A percentile compares a stretch with the other conserved stretches of the same genome.
Evolutionary conservation across 2,888 invertebrate genomes (phyloP).

Genomic region (Drosophila leonis): DNA sequence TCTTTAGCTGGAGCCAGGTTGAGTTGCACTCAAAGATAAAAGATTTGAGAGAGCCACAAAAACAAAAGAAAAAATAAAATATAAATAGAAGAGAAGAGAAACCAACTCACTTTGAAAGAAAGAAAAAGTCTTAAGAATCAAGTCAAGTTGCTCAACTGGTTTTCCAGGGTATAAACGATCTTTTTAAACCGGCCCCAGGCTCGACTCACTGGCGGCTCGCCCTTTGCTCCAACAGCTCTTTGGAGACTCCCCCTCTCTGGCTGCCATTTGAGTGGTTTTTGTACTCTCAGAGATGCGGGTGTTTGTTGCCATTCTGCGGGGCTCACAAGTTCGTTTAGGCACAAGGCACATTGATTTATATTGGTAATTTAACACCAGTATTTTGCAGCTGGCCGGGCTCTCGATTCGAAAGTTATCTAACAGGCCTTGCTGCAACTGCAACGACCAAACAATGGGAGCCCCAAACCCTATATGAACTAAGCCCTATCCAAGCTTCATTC

Average conservation of each 20-base stretch:
- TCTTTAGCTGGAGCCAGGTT: conserved; percentile 27
- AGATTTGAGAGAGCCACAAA: conserved; percentile 17
- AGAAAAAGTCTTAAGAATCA: conserved; percentile 81
- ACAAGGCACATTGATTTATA: conserved; percentile 77
- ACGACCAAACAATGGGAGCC: conserved; percentile 65
- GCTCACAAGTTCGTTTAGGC: conserved; percentile 49
- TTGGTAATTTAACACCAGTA: conserved; percentile 77
- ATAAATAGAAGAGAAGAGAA: conserved; percentile 19
- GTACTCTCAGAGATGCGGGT: conserved; percentile 61
- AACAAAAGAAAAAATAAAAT: neutral
- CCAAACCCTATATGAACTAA: conserved; percentile 9
- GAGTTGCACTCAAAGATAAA: conserved; percentile 56
- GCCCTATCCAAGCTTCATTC: conserved; percentile 27
- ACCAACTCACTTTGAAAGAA: conserved; percentile 69
- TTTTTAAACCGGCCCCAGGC: conserved; percentile 53
- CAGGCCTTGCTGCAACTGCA: conserved; percentile 61
- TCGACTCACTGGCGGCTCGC: conserved; percentile 35
- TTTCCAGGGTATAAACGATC: conserved; percentile 47
- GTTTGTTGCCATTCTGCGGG: conserved; percentile 23
- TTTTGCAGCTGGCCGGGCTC: conserved; percentile 56
- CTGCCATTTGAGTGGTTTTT: conserved; percentile 13
- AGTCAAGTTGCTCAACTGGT: conserved; percentile 81
- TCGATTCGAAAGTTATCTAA: conserved; percentile 64
- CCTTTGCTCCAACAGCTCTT: conserved; percentile 54
- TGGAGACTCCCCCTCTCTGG: conserved; percentile 48